Base-by-base conservation (phyloP, 1,140 invertebrate genomes). In the Hylaeus volcanicus region DNA sequence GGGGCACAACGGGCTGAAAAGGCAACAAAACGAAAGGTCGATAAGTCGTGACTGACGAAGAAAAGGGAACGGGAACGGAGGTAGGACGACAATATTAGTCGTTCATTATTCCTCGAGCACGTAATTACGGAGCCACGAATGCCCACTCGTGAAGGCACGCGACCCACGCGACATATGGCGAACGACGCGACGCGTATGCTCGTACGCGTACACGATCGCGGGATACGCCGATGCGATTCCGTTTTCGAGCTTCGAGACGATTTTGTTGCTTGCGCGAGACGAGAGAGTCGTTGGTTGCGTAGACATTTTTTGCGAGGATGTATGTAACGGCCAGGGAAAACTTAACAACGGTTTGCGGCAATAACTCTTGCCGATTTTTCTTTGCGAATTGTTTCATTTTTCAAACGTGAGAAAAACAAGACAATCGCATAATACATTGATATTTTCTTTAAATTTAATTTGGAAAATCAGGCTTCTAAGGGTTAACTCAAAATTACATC, bases 151-250 rank as follows among this genome's bases (percentile, higher is more conserved):
- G 81, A 82, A 90, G 90, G 88, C 91, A 92, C 91, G 91, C 91
- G 91, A 92, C 91, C 89, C 72, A 77, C 66, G 84, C 88, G 87
- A 91, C 91, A 92, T 92, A 91, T 92, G 91, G 90, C 87, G 73
- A 82, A 70, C 84, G 81, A 81, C 66, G 74, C 53, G 84, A 61
- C 48, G 61, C 37, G n/a, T 45, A 75, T 26, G 43, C 43, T 80
- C 72, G 43, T 51, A 5, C 45, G 43, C 60, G 43, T 61, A 64
- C 69, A 72, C 61, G 55, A 41, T 69, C 78, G 78, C 73, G 74
- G 68, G 70, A 86, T 86, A 63, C 64, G 15, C 76, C 83, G 82
- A 81, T 76, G 73, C 41, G 48, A 9, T 61, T 26, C 74, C 55
- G 61, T 48, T 74, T 56, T 53, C 81, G 71, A 83, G 45, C 41